phyloP scores from a whole-genome alignment of 2,888 invertebrate genomes.

The Lobophora halterata region DNA sequence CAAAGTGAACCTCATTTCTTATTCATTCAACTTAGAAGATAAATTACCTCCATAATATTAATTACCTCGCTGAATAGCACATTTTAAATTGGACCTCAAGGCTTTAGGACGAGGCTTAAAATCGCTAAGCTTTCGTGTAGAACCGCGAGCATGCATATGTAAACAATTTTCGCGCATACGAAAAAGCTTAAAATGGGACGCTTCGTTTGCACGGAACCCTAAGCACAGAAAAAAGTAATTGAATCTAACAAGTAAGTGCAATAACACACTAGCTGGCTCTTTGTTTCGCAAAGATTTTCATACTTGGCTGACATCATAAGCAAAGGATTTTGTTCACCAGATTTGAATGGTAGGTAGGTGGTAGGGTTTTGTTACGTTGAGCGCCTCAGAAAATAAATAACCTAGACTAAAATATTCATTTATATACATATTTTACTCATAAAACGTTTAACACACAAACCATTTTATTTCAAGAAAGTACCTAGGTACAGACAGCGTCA shows the following conservation, averaged over 20 bases:
- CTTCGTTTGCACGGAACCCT: slow-evolving; percentile 8
- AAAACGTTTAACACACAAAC: too few relatives aligned
- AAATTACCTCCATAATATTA: background rate
- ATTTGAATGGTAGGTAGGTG: too few relatives aligned
- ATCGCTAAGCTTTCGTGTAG: slow-evolving; percentile 3
- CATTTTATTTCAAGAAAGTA: too few relatives aligned
- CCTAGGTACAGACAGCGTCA: too few relatives aligned
- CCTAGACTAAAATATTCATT: too few relatives aligned
- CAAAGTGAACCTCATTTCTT: background rate
- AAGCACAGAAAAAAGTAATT: background rate
- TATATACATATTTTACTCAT: too few relatives aligned
- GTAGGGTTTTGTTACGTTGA: too few relatives aligned
- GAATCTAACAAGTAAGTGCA: too few relatives aligned
- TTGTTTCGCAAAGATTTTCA: slow-evolving; percentile 1
- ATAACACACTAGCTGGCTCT: too few relatives aligned
- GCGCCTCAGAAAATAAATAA: too few relatives aligned
- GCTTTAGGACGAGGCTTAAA: slow-evolving; percentile 1
- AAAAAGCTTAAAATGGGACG: slow-evolving; percentile 23
- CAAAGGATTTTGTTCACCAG: too few relatives aligned
- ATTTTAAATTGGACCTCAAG: slow-evolving; percentile 1
- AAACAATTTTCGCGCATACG: slow-evolving; percentile 28
- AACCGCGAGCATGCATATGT: slow-evolving; percentile 26
- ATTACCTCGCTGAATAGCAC: background rate
- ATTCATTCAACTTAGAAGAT: background rate
- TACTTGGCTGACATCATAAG: too few relatives aligned